These are phyloP conservation scores for Dryoscopus gambensis DNA, from an alignment of 2,113 vertebrate genomes.

Conservation along the genomic window DNA sequence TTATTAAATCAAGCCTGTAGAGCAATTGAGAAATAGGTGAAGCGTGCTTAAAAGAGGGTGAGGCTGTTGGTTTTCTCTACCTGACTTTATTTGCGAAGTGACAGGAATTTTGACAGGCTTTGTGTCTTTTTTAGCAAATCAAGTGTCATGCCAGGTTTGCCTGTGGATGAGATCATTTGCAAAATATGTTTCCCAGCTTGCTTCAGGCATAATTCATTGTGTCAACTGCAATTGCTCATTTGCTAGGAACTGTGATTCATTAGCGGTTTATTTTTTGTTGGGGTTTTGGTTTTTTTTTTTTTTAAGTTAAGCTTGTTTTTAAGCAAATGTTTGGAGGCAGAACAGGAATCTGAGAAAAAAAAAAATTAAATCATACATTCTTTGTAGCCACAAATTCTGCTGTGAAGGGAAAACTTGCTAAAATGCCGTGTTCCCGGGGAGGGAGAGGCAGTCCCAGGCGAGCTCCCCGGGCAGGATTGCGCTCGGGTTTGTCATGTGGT, in stretches of 20 bases:
- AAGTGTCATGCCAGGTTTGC: constrained; percentile 61
- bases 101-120: constrained; percentile 54
- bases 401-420: not conserved
- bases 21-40: not conserved
- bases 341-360: not conserved
- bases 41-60: not conserved
- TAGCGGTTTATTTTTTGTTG: not conserved
- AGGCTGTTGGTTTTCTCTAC: constrained; percentile 48
- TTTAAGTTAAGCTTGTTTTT: constrained; percentile 5
- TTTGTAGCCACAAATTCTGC: not conserved
- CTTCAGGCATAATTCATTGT: constrained; percentile 51
- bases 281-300: not conserved
- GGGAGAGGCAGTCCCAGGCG: not conserved
- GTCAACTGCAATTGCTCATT: constrained; percentile 60
- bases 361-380: not conserved
- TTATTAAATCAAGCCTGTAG: not conserved
- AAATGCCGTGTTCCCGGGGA: not conserved
- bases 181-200: constrained; percentile 64
- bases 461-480: not conserved
- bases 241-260: constrained; percentile 43
- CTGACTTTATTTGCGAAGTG: constrained; percentile 50
- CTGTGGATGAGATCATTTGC: constrained; percentile 70
- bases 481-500: not conserved
- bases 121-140: constrained; percentile 61
- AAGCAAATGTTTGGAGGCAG: constrained; percentile 27